These are phyloP conservation scores for Drosophila arawakana DNA, from an alignment of 1,140 invertebrate species.

Conservation along the genomic window DNA sequence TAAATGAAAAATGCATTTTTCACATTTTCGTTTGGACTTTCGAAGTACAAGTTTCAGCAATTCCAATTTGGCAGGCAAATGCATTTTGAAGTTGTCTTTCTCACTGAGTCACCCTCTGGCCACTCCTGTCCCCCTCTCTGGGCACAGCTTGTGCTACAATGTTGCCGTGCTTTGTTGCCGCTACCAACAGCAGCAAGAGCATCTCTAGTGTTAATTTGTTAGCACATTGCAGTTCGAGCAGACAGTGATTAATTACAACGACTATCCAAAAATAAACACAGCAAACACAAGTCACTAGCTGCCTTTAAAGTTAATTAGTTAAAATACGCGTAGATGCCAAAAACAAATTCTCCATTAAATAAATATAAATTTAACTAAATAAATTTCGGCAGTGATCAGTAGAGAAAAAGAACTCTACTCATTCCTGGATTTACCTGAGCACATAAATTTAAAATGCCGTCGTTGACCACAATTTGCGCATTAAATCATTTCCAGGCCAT, in stretches of 20 bases:
- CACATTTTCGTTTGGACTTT: constrained; percentile 30
- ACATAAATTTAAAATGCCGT: constrained; percentile 76
- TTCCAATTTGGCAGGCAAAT: constrained; percentile 60
- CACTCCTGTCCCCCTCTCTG: not conserved
- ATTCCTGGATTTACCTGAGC: constrained; percentile 54
- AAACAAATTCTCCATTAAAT: constrained; percentile 34
- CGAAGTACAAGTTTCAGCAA: constrained; percentile 41
- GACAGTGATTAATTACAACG: constrained; percentile 80
- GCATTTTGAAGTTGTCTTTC: constrained; percentile 31
- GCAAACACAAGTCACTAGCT: constrained; percentile 25
- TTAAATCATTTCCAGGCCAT: constrained; percentile 83
- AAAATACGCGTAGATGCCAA: constrained; percentile 47
- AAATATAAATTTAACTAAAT: constrained; percentile 40
- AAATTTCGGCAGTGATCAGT: constrained; percentile 1
- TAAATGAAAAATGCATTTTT: constrained; percentile 77
- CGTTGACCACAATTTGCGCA: constrained; percentile 75
- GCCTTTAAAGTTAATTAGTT: constrained; percentile 79
- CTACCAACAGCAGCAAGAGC: constrained; percentile 19
- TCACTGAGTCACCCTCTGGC: not conserved
- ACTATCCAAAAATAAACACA: constrained; percentile 55
- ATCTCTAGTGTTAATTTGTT: constrained; percentile 75
- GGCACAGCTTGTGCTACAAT: constrained; percentile 53
- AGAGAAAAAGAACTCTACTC: not conserved
- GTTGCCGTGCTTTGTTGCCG: constrained; percentile 79
- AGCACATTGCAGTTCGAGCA: constrained; percentile 71